These are phyloP conservation scores for Dasysyrphus albostriatus DNA, from an alignment of 2,888 invertebrate species.

Conservation along the genomic window DNA sequence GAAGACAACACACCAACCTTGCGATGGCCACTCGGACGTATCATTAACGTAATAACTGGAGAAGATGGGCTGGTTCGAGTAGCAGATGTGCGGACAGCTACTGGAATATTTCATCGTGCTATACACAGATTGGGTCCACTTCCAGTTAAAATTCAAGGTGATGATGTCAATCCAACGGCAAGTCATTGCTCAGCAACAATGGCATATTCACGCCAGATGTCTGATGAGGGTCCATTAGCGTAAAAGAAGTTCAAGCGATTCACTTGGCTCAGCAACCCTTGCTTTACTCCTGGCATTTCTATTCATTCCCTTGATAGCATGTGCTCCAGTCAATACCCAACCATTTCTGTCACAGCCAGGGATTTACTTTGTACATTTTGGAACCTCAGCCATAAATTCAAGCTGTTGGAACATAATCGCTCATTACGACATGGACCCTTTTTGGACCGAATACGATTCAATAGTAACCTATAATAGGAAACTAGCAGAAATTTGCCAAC, in stretches of 20 bases:
- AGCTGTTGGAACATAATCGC: too few species aligned
- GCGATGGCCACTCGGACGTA: constrained; percentile 31
- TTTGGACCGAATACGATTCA: too few species aligned
- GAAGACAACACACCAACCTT: constrained; percentile 54
- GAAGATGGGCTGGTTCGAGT: constrained; percentile 40
- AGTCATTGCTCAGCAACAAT: background rate
- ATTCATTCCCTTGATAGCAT: background rate
- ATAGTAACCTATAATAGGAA: too few species aligned
- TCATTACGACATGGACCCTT: too few species aligned
- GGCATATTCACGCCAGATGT: background rate
- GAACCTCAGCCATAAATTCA: too few species aligned
- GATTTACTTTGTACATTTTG: too few species aligned
- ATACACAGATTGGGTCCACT: constrained; percentile 45
- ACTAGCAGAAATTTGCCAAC: too few species aligned
- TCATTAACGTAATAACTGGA: constrained; percentile 15
- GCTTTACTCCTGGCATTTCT: background rate
- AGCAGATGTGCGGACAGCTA: constrained; percentile 36
- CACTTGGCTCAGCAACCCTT: background rate
- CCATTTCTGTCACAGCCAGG: too few species aligned
- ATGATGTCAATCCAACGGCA: background rate
- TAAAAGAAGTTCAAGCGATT: constrained; percentile 10
- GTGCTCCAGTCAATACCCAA: background rate
- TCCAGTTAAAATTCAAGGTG: background rate
- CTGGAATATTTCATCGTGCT: constrained; percentile 27
- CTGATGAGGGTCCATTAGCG: background rate